Conservation (phyloP, 2,888 invertebrate species). For the Leucophora obtusa region DNA sequence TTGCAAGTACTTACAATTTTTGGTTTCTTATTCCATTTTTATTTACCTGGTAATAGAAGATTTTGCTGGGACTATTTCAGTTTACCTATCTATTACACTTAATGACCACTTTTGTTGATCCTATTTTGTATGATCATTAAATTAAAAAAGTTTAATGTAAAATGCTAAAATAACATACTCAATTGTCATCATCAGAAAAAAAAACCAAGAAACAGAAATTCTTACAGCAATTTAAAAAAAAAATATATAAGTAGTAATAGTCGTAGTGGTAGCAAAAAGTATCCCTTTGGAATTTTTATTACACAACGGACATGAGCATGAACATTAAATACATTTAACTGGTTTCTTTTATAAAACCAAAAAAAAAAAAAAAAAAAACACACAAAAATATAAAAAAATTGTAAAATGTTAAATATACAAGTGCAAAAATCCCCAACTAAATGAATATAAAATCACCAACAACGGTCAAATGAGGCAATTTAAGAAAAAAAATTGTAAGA, state of each 20-base stretch:
- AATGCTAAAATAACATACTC: conserved; percentile 2
- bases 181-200: background rate
- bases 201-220: background rate
- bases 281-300: conserved; percentile 56
- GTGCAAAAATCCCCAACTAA: background rate
- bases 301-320: conserved; percentile 34
- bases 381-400: no score
- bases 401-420: conserved; percentile 3
- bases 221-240: conserved; percentile 18
- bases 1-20: no score
- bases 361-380: background rate
- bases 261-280: background rate
- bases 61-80: no score
- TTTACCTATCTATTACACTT: background rate
- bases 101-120: background rate
- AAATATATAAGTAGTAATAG: background rate
- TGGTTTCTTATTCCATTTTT: no score
- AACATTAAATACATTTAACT: conserved; percentile 11
- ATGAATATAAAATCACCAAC: background rate
- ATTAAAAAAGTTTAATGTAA: conserved; percentile 23
- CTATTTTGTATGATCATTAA: conserved; percentile 41
- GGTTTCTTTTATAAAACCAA: background rate
- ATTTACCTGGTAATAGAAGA: no score
- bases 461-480: background rate
- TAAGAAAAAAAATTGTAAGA: background rate